Base-by-base conservation (phyloP, 2,888 invertebrate genomes). In the Spicauda simplicius region DNA sequence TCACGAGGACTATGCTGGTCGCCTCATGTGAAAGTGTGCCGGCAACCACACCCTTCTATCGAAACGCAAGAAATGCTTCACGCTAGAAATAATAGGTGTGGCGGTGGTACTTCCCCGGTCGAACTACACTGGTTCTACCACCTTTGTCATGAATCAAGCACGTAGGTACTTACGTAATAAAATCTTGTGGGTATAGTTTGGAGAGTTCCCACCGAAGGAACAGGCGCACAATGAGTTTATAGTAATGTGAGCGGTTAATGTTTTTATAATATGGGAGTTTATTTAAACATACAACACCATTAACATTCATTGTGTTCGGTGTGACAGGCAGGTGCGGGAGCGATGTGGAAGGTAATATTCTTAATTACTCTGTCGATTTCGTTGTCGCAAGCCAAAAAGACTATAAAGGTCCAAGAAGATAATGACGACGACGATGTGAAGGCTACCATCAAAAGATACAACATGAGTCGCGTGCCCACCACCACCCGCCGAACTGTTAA, bases 381-480 rank as follows among this genome's bases (percentile, higher is more conserved):
- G 2, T 12, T 66, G 20, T 55, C 14, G 8, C 48, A n/a, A 7
- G 60, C 54, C 33, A 66, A 59, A 11, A 53, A 58, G 45, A 45
- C 30, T n/a, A 59, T 54, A 11, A 54, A 59, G 16, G 53, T 37
- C 8, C 59, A 48, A 20, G 66, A 66, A 50, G 66, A 60, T 5
- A 59, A 8, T 18, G 65, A 60, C 5, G 66, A 66, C 3, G 60
- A 66, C 7, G 60, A 60, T 50, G 60, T 37, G n/a, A 54, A 61
- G 14, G 55, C 50, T 50, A 54, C 48, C 12, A 50, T 66, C 4
- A 68, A 62, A 45, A 37, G 30, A 30, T 53, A 41, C 41, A 67
- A 66, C 16, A 50, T 45, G 0, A 66, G 55, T 48, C 66, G 60
- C 5, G 14, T 70, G 2, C 76, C 83, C 0, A 78, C 83, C 0